phyloP scores from a whole-genome alignment of 2,888 invertebrate genomes.

The Nomada flava region DNA sequence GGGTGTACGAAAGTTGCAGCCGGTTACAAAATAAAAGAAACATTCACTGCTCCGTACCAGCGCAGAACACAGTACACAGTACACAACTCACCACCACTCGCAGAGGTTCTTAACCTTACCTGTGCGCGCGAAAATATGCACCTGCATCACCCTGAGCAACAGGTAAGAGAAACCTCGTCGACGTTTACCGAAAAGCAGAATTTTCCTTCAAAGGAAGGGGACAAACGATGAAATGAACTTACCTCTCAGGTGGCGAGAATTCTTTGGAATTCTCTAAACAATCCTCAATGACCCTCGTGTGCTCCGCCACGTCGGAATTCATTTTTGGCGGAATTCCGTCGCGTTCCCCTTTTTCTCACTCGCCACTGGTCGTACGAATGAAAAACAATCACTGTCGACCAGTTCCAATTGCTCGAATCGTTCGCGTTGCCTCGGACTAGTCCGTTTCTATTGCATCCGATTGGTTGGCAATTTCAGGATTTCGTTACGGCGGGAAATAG shows the following conservation, averaged over 20 bases:
- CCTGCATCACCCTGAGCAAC: constrained; percentile 74
- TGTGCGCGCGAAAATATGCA: constrained; percentile 64
- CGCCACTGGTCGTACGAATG: constrained; percentile 51
- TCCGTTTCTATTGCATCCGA: constrained; percentile 7
- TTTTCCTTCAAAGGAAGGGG: background rate
- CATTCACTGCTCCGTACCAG: background rate
- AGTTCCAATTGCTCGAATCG: constrained; percentile 53
- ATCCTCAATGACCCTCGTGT: constrained; percentile 66
- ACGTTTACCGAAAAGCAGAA: background rate
- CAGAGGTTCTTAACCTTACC: constrained; percentile 67
- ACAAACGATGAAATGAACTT: constrained; percentile 25
- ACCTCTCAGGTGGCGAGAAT: constrained; percentile 76
- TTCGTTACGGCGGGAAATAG: constrained; percentile 53
- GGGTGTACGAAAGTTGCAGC: background rate
- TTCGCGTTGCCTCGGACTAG: constrained; percentile 36
- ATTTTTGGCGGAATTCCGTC: constrained; percentile 77
- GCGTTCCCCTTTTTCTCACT: constrained; percentile 60
- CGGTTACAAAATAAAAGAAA: background rate
- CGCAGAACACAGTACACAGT: background rate
- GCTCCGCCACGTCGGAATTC: constrained; percentile 75
- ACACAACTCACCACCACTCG: constrained; percentile 8
- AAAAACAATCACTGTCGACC: constrained; percentile 48
- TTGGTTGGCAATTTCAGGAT: constrained; percentile 47
- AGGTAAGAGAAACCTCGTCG: constrained; percentile 61
- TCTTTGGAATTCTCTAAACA: constrained; percentile 69